phyloP scores from a whole-genome alignment of 2,797 vertebrate species.

The Rhynchonycteris naso region DNA sequence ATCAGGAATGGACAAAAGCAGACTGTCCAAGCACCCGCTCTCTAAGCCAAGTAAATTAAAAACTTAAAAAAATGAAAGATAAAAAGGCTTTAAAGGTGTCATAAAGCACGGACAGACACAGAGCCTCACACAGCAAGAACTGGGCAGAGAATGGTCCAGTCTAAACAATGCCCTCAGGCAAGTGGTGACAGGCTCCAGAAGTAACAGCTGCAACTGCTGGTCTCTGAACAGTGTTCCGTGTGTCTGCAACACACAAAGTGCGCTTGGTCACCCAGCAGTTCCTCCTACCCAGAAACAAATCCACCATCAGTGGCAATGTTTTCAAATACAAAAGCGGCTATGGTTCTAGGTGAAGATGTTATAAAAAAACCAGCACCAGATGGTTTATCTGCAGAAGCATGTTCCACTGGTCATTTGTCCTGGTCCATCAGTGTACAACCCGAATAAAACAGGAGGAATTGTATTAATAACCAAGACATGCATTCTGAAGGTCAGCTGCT shows the following conservation, averaged over 20 bases:
- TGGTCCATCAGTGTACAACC: background rate
- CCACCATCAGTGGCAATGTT: constrained; percentile 1
- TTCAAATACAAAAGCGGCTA: constrained; percentile 57
- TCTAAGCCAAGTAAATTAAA: background rate
- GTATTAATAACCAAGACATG: background rate
- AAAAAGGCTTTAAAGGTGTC: background rate
- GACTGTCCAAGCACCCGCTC: background rate
- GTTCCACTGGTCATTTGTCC: background rate
- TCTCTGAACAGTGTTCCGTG: constrained; percentile 52
- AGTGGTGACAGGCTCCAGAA: constrained; percentile 55
- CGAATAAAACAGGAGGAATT: background rate
- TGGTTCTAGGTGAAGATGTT: background rate
- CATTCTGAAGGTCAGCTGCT: background rate
- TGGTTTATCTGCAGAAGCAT: constrained; percentile 32
- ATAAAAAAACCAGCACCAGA: constrained; percentile 15
- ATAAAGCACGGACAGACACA: constrained; percentile 24
- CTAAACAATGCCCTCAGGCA: constrained; percentile 54
- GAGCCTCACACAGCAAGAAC: background rate
- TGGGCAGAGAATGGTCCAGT: background rate
- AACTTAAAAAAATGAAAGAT: constrained; percentile 30
- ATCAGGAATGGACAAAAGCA: background rate
- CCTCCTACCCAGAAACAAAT: constrained; percentile 19
- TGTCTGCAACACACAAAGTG: constrained; percentile 1
- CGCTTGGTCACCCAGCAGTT: background rate
- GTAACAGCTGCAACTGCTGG: constrained; percentile 34